Evolutionary conservation across 2,113 vertebrate genomes (phyloP), one percentile per base, ranked within the genome.

Genomic region (Dryoscopus gambensis): DNA sequence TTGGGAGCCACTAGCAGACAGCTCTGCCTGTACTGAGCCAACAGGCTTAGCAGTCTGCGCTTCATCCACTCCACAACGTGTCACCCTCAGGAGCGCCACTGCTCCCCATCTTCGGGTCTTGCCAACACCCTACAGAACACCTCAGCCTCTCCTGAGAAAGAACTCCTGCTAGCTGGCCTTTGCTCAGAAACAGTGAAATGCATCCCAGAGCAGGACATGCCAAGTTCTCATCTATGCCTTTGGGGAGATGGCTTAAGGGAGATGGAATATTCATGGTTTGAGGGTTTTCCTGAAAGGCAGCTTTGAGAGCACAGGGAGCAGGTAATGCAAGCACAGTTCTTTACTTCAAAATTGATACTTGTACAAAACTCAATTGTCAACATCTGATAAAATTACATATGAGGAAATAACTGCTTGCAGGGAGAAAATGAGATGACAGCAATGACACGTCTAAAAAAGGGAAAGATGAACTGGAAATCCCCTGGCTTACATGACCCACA

Each of bases 241-340:
- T 50, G 27, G 13, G 21, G 2, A 73, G 33, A 50, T 22, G 13
- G 49, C 42, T 82, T 27, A 71, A 37, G 15, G n/a, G n/a, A 60
- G 16, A 42, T 30, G 31, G 4, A 69, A 46, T n/a, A 62, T 40
- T 69, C 74, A 56, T 0, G 0, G 31, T 12, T 33, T 4, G 5
- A 93, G 40, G 28, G 24, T 21, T 56, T 46, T 56, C 39, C 52
- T 64, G 11, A 79, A 22, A 87, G 17, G 56, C 33, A 52, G 39
- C 15, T 56, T 16, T 56, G 70, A 50, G 46, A 77, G 28, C 13
- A 22, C 11, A 18, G 62, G 24, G 5, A 80, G 30, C 30, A 83
- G 33, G 33, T 9, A 39, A 25, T 28, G 11, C 22, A 53, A 76
- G 33, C 1, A 52, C 8, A 69, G 10, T 39, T 76, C 52, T 77